phyloP scores from a whole-genome alignment of 2,888 invertebrate species.

The Trachelus troglodyta region DNA sequence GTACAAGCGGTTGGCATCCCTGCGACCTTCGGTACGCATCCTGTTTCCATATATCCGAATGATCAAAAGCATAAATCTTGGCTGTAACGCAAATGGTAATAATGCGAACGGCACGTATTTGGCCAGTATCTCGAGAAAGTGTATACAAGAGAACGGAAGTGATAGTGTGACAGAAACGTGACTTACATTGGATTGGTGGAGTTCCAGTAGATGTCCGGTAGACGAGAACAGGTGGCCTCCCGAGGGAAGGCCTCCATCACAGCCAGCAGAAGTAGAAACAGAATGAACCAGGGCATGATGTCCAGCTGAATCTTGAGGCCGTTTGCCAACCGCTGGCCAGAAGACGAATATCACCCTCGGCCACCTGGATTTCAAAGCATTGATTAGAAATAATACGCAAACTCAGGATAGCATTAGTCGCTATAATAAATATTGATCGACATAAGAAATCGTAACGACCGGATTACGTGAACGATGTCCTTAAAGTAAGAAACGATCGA shows the following conservation, averaged over 20 bases:
- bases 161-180: slow-evolving; percentile 18
- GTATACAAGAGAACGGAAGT: neutral
- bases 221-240: slow-evolving; percentile 67
- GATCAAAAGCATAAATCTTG: neutral
- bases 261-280: slow-evolving; percentile 68
- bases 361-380: slow-evolving; percentile 42
- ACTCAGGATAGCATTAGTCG: neutral
- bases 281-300: slow-evolving; percentile 69
- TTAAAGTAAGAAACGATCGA: neutral
- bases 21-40: neutral
- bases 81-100: neutral
- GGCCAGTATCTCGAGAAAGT: neutral
- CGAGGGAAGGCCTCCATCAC: slow-evolving; percentile 69
- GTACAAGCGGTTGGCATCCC: neutral
- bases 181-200: slow-evolving; percentile 71
- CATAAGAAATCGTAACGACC: neutral
- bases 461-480: neutral
- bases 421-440: neutral
- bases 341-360: slow-evolving; percentile 41
- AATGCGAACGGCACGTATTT: neutral
- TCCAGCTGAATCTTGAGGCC: slow-evolving; percentile 65
- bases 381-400: neutral
- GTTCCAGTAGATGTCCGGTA: slow-evolving; percentile 71
- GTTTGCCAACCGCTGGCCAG: slow-evolving; percentile 54
- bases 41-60: neutral